These are phyloP conservation scores for Melanotus villosus DNA, from an alignment of 2,888 invertebrate genomes.

Conservation along the genomic window DNA sequence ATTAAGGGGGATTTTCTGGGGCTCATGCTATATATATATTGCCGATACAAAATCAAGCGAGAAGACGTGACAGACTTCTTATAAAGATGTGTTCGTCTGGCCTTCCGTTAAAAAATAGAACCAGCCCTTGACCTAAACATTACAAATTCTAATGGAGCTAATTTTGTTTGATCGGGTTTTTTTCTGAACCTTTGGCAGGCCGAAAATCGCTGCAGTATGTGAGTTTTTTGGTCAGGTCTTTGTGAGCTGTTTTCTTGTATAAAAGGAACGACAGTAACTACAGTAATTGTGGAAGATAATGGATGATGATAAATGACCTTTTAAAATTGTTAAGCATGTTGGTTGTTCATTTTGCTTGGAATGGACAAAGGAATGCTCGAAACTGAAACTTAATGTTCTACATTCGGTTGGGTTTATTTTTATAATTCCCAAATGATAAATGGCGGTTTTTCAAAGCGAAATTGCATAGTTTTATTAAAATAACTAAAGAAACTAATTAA, in stretches of 20 bases:
- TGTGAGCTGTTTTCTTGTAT: slow-evolving; percentile 5
- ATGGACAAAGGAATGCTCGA: background rate
- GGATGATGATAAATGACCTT: slow-evolving; percentile 24
- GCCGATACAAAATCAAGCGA: slow-evolving; percentile 18
- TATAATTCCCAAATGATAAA: too few relatives aligned
- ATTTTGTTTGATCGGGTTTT: background rate
- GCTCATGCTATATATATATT: slow-evolving; percentile 1
- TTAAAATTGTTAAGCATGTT: background rate
- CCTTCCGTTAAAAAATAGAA: background rate
- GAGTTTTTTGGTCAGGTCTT: too few relatives aligned
- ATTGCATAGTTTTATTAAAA: too few relatives aligned
- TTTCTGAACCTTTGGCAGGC: too few relatives aligned
- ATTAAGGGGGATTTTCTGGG: slow-evolving; percentile 5
- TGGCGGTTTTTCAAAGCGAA: too few relatives aligned
- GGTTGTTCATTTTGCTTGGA: background rate
- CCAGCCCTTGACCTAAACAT: background rate
- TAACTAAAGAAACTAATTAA: too few relatives aligned
- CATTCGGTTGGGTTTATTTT: background rate
- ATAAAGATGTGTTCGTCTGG: background rate
- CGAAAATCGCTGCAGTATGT: too few relatives aligned
- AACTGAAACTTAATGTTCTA: background rate
- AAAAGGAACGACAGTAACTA: background rate
- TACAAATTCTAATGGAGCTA: background rate
- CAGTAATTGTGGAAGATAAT: slow-evolving; percentile 9
- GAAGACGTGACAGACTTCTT: slow-evolving; percentile 11